Percentiles rank a stretch among this genome's conserved stretches.
phyloP scores from a whole-genome alignment of 2,888 invertebrate genomes.

The Lordiphosa andalusiaca region DNA sequence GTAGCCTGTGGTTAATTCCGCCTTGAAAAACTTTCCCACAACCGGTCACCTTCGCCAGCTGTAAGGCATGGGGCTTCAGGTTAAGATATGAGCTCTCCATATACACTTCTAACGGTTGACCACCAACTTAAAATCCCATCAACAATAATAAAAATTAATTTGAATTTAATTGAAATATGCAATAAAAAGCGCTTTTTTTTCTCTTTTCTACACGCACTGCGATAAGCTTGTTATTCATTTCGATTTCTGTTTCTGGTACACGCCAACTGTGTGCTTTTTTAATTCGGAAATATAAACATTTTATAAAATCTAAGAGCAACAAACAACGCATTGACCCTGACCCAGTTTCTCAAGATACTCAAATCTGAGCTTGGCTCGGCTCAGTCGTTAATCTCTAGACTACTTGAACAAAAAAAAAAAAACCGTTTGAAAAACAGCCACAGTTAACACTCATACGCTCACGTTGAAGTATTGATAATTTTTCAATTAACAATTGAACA shows the following conservation, averaged over 20 bases:
- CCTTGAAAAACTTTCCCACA: no score
- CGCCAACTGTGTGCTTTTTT: constrained; percentile 39
- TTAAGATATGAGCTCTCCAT: neutral
- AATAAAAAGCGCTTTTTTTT: constrained; percentile 21
- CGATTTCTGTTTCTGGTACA: constrained; percentile 40
- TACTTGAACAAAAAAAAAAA: constrained; percentile 30
- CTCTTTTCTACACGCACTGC: constrained; percentile 33
- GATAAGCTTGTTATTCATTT: constrained; percentile 30
- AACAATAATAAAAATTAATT: constrained; percentile 46
- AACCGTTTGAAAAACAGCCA: constrained; percentile 35
- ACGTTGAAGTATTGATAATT: constrained; percentile 65
- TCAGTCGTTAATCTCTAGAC: constrained; percentile 62
- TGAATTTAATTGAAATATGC: constrained; percentile 53
- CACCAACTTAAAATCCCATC: constrained; percentile 55
- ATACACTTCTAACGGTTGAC: constrained; percentile 17
- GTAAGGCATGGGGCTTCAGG: no score
- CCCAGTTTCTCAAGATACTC: constrained; percentile 67
- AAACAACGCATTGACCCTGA: constrained; percentile 65
- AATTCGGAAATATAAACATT: constrained; percentile 27
- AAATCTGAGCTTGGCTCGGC: constrained; percentile 23
- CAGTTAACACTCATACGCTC: constrained; percentile 55
- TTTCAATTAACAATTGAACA: constrained; percentile 59
- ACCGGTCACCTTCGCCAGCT: no score
- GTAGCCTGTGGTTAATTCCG: no score
- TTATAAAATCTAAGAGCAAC: constrained; percentile 38